A percentile compares a stretch with the other conserved stretches of the same genome.
Conservation (phyloP, 92 coral and sea anemone genomes). For the Actinostola sp. region DNA sequence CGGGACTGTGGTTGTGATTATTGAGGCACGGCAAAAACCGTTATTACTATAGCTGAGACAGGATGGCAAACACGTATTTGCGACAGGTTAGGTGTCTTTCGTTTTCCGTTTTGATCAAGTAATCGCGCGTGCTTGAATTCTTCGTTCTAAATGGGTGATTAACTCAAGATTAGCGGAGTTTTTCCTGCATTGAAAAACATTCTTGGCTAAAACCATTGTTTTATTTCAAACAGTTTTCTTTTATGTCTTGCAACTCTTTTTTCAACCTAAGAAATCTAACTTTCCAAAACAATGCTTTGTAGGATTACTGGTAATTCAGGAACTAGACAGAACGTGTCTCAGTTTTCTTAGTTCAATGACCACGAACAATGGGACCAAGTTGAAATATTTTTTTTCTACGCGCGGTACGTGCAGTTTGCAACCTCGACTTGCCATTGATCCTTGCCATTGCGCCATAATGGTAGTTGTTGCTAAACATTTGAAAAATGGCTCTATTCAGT, state of each 20-base stretch:
- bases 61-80: background rate
- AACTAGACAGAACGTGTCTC: too few species aligned
- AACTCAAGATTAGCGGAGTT: constrained; percentile 20
- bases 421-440: background rate
- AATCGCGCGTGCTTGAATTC: background rate
- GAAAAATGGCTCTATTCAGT: too few species aligned
- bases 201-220: background rate
- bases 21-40: too few species aligned
- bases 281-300: too few species aligned
- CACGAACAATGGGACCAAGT: too few species aligned
- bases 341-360: too few species aligned
- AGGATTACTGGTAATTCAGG: too few species aligned
- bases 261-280: too few species aligned
- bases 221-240: background rate
- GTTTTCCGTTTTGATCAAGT: background rate
- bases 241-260: background rate
- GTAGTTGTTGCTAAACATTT: background rate
- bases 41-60: too few species aligned
- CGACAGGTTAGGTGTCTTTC: background rate
- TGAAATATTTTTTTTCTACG: too few species aligned
- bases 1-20: too few species aligned
- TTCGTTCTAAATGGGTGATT: background rate
- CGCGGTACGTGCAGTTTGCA: background rate
- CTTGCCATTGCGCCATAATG: background rate
- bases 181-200: background rate